Base-by-base conservation (phyloP, 2,113 vertebrate species). In the Corynorhinus townsendii region DNA sequence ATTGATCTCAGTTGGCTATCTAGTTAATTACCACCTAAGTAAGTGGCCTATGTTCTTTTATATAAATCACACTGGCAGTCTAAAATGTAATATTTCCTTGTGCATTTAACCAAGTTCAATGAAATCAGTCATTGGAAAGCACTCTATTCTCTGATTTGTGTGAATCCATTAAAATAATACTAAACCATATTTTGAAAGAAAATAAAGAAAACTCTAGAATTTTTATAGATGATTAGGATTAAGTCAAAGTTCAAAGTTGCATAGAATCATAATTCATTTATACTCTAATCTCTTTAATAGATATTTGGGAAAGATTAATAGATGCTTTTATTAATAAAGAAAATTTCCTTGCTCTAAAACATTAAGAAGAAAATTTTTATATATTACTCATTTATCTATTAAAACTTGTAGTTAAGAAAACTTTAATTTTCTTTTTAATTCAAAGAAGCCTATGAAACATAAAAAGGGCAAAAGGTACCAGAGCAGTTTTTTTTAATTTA, bases 401-500 rank as follows among this genome's bases (percentile, higher is more conserved):
- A 91, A 88, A 96, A 93, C 47, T 93, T 96, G 6, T 54, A 24
- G 40, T 71, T 94, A 49, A 83, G 84, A 93, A 96, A 96, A 87
- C 38, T 93, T 95, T 92, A 91, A 94, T 96, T 87, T 95, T 59
- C 82, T 90, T 97, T 97, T 92, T 88, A 94, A 90, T 96, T 73
- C 76, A 81, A 94, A 92, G 43, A 95, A 94, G 59, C 64, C 45
- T 92, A 73, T 66, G 92, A 89, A 94, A 85, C 52, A 89, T 59
- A 92, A 94, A 97, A 96, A 97, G 93, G 93, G 90, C 97, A 97
- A 96, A 91, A 90, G 95, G 90, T 96, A 97, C 89, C 94, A 90
- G 77, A 96, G 86, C 75, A 91, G 52, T 82, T 94, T 97, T 95
- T 92, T 62, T 62, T 59, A 91, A 93, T 96, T 96, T 94, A 94